Evolutionary conservation across 2,797 vertebrate genomes (phyloP), one percentile per base, ranked within the genome.

Genomic region (Gambusia yucatana): DNA sequence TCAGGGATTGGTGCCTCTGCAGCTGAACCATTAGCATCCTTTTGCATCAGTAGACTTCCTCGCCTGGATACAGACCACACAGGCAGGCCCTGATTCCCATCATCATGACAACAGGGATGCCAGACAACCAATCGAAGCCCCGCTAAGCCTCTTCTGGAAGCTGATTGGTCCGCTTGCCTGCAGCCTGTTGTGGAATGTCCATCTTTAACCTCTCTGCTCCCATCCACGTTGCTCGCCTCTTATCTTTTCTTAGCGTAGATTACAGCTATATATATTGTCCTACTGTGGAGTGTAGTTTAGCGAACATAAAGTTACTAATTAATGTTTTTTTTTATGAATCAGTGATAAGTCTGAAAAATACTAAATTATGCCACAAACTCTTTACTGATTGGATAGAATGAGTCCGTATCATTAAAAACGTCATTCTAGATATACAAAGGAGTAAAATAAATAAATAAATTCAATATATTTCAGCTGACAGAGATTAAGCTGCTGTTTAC

Each of bases 1-100:
- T 79, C 30, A 20, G 75, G 81, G 59, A 87, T 77, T 86, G 52
- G 81, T 82, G 88, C 73, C 86, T 88, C 85, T 87, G 80, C 89
- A 89, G 82, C 82, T 82, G 72, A 80, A 80, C 84, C 85, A 87
- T 91, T 83, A 84, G 80, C 86, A 88, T 89, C 82, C 87, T 92
- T 89, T 30, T 87, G 87, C 88, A 89, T 83, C 83, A 81, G 86
- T 84, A 65, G 33, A 65, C 63, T 41, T 65, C 63, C 63, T 65
- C 46, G 92, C 95, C 91, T 95, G 92, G 94, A 95, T 95, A 95
- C 95, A 95, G 94, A 94, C 92, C 93, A 91, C 93, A 93, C 92
- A 93, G 88, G 63, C 92, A 88, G 88, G 86, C 88, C 90, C 91
- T 81, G 85, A 93, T 87, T 94, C 92, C 83, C 92, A 94, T 92